A percentile compares a stretch with the other conserved stretches of the same genome.
phyloP scores from a whole-genome alignment of 53 echinoderm and acorn worm genomes.

The Antedon mediterranea region DNA sequence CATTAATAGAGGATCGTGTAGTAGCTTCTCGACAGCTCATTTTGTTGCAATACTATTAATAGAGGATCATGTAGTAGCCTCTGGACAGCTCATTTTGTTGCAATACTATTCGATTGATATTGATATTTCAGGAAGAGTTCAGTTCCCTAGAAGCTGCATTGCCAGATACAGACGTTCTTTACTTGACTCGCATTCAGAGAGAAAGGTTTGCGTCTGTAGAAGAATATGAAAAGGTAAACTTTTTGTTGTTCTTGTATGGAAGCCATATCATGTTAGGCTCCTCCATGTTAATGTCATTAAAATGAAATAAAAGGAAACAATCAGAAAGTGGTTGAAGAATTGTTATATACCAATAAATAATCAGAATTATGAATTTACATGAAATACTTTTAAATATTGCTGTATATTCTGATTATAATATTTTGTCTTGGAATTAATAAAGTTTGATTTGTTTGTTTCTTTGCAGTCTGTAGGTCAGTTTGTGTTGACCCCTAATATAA shows the following conservation, averaged over 20 bases:
- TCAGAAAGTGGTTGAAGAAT: too few species aligned
- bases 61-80: not conserved
- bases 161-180: slow-evolving; percentile 85
- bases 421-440: not conserved
- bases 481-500: slow-evolving; percentile 70
- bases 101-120: too few species aligned
- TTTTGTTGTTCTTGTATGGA: too few species aligned
- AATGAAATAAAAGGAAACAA: too few species aligned
- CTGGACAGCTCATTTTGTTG: not conserved
- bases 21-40: not conserved
- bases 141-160: slow-evolving; percentile 62
- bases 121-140: slow-evolving; percentile 43
- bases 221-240: slow-evolving; percentile 73
- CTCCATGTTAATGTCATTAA: too few species aligned
- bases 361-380: too few species aligned
- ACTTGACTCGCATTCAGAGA: slow-evolving; percentile 79
- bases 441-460: not conserved
- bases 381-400: too few species aligned
- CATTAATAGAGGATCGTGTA: not conserved
- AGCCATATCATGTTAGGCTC: too few species aligned
- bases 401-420: not conserved
- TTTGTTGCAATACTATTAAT: not conserved
- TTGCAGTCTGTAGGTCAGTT: slow-evolving; percentile 21
- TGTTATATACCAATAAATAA: too few species aligned
- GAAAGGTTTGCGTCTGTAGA: slow-evolving; percentile 55